Conservation (phyloP, 2,888 invertebrate species). For the Cheilosia impressa region DNA sequence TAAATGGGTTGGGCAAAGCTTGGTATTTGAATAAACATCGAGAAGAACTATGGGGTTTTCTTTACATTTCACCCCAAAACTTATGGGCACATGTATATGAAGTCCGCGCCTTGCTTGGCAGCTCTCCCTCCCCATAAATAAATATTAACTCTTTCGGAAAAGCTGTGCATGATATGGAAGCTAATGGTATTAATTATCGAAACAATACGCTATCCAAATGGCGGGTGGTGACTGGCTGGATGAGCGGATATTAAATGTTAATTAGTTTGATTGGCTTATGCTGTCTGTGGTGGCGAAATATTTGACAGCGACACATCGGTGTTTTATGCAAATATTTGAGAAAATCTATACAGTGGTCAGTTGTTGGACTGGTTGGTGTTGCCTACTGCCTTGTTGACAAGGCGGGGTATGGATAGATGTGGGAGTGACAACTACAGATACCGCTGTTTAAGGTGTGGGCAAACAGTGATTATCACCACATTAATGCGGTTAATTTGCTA, state of each 20-base stretch:
- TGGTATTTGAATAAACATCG: not conserved
- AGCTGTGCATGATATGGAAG: constrained; percentile 48
- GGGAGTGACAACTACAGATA: constrained; percentile 35
- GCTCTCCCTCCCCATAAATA: constrained; percentile 48
- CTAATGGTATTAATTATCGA: constrained; percentile 40
- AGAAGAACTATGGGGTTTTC: not conserved
- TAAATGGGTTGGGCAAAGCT: constrained; percentile 57
- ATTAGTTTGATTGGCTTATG: constrained; percentile 73
- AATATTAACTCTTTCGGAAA: constrained; percentile 58
- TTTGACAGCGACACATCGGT: constrained; percentile 45
- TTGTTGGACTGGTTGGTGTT: not conserved
- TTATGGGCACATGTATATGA: constrained; percentile 16
- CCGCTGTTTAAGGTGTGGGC: constrained; percentile 49
- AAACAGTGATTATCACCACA: constrained; percentile 53
- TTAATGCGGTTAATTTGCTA: constrained; percentile 39
- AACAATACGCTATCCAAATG: not conserved
- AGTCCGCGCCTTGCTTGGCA: constrained; percentile 43
- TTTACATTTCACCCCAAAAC: constrained; percentile 6
- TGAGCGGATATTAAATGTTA: constrained; percentile 55
- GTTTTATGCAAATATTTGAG: constrained; percentile 57
- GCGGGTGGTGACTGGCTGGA: constrained; percentile 24
- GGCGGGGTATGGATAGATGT: not conserved
- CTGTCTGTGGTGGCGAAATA: constrained; percentile 59
- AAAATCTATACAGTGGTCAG: constrained; percentile 26
- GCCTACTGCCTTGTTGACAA: constrained; percentile 24